Evolutionary conservation across 1,140 invertebrate genomes (phyloP), one percentile per base, ranked within the genome.

Genomic region (Pogonus chalceus): DNA sequence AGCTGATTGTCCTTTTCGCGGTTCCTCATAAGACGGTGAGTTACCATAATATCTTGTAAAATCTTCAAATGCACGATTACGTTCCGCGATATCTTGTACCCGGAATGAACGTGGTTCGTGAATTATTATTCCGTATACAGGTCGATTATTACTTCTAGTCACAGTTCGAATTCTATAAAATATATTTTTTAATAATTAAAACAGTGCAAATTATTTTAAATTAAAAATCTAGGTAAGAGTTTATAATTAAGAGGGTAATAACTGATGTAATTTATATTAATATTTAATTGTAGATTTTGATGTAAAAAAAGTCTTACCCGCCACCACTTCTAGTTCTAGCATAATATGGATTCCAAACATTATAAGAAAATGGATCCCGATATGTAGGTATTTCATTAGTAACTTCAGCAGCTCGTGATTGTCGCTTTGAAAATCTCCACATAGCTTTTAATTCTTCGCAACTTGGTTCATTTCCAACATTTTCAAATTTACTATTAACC

Each of bases 391-490:
- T 81, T 71, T 90, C 84, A 70, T 92, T 90, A 56, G 87, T 90
- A 35, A 85, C 81, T 70, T 90, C 87, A 1, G 87, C 84, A 3
- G 88, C 85, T 47, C 89, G 77, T n/a, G 86, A 87, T 71, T 92
- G 89, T 52, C 90, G 72, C 68, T 89, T 90, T 18, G 87, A 91
- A 71, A 90, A 89, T 66, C 88, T 82, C 90, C 90, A 93, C 89
- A 93, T 92, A 2, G 85, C 86, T 49, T 88, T 81, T 23, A 93
- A 75, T 69, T 92, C 85, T 52, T 91, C 88, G 68, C 90, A 93
- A 22, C 79, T 84, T 0, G 90, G 90, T 62, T 93, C 90, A 21
- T 58, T 59, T 18, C 63, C 50, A 10, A 46, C 61, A 58, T 62
- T 62, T 57, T 68, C 16, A 51, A 52, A n/a, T 52, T 52, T 37